Conservation (phyloP, 2,797 vertebrate species). For the Leontopithecus rosalia region DNA sequence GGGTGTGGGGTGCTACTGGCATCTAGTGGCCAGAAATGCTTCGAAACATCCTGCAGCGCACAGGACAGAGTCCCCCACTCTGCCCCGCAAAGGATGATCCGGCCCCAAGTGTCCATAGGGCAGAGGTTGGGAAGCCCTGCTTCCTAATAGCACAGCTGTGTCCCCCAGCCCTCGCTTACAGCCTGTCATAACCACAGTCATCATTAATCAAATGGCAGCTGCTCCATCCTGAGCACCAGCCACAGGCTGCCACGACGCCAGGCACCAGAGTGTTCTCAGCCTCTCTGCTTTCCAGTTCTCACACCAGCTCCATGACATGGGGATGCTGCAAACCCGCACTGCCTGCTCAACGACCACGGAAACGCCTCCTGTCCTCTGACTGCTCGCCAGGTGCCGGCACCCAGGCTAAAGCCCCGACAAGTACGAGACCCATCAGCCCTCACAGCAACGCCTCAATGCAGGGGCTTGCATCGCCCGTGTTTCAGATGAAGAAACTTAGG, state of each 20-base stretch:
- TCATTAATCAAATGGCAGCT: neutral
- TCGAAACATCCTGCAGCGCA: accelerated
- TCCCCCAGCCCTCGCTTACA: neutral
- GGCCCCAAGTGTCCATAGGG: accelerated
- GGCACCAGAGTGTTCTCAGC: no score
- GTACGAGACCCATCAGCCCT: neutral
- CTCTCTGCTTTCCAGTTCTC: accelerated
- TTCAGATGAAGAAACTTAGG: neutral
- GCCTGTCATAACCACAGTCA: neutral
- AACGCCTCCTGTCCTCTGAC: neutral
- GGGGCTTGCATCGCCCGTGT: neutral
- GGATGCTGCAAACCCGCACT: accelerated
- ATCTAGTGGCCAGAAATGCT: neutral
- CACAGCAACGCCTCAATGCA: accelerated
- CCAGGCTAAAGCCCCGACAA: no score
- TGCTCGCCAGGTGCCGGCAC: accelerated
- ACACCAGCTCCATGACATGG: neutral
- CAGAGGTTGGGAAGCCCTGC: no score
- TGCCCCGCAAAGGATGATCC: accelerated
- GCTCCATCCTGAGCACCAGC: neutral
- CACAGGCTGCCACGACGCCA: no score
- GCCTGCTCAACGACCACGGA: neutral
- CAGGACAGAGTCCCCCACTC: neutral
- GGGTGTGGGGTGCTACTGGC: neutral
- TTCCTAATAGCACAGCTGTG: neutral